Evolutionary conservation across 2,797 vertebrate species (phyloP).

Genomic region (Orientallactaga sibirica): DNA sequence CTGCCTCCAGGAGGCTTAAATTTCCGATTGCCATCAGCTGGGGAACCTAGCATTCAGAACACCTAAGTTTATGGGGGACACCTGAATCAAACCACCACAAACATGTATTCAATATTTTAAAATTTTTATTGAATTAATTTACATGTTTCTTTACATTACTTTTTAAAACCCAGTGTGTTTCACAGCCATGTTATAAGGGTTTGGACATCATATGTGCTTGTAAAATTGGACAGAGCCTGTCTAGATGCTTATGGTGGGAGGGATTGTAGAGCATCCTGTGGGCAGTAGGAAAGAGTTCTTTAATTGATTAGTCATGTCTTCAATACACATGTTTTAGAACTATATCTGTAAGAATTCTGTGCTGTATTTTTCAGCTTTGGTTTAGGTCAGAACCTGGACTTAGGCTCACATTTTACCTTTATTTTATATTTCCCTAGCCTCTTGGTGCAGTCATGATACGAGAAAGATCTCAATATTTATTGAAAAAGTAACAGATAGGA

Average conservation of each 20-base stretch:
- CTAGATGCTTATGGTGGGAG: not conserved
- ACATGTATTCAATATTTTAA: not conserved
- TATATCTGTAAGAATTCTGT: accelerated
- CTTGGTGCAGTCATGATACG: not conserved
- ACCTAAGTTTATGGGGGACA: no score
- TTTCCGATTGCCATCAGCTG: no score
- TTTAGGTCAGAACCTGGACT: not conserved
- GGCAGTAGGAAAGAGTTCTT: not conserved
- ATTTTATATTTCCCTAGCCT: conserved; percentile 11
- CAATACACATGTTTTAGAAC: not conserved
- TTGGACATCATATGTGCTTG: not conserved
- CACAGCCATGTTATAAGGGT: not conserved
- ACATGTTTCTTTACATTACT: not conserved
- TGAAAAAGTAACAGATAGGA: not conserved
- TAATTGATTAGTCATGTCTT: not conserved
- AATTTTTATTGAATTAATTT: conserved; percentile 10
- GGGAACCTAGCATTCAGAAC: no score
- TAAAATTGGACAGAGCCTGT: not conserved
- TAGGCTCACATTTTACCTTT: not conserved
- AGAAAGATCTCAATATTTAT: conserved; percentile 39
- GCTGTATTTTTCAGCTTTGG: not conserved
- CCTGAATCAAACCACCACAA: not conserved
- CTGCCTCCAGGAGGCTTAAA: no score
- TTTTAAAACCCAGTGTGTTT: conserved; percentile 46
- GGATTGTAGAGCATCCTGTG: not conserved